Conservation (phyloP, 2,797 vertebrate species). For the Artibeus jamaicensis region DNA sequence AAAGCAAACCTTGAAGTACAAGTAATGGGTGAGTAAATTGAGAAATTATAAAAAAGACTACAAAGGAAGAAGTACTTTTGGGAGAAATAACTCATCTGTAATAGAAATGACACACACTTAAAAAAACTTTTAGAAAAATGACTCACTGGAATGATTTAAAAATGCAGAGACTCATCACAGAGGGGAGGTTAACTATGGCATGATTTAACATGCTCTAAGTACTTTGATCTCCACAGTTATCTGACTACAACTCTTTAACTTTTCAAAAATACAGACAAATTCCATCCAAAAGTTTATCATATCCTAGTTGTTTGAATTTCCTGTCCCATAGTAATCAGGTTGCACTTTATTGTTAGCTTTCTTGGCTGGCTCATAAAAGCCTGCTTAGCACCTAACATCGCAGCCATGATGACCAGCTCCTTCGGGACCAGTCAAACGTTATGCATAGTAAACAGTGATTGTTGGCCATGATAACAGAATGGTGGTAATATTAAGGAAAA, state of each 20-base stretch:
- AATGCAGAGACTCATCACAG: conserved; percentile 29
- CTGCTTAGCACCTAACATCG: background rate
- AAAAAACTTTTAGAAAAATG: conserved; percentile 21
- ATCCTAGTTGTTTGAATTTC: conserved; percentile 1
- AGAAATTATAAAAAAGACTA: background rate
- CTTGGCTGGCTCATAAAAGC: background rate
- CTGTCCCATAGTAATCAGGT: background rate
- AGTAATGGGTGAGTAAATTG: background rate
- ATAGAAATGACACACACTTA: background rate
- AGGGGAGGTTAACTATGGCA: background rate
- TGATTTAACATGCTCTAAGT: conserved; percentile 48
- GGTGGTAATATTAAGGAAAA: background rate
- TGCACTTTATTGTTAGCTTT: background rate
- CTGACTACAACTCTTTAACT: conserved; percentile 34
- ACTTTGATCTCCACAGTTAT: background rate
- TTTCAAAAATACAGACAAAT: conserved; percentile 38
- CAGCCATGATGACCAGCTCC: background rate
- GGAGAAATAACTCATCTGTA: background rate
- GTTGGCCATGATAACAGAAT: background rate
- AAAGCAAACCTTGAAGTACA: background rate
- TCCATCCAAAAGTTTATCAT: conserved; percentile 4
- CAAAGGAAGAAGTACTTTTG: background rate
- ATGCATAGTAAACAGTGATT: background rate
- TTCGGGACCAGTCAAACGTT: background rate
- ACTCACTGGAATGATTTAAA: conserved; percentile 50